Base-by-base conservation (phyloP, 2,888 invertebrate species). In the Marasmarcha lunaedactyla region DNA sequence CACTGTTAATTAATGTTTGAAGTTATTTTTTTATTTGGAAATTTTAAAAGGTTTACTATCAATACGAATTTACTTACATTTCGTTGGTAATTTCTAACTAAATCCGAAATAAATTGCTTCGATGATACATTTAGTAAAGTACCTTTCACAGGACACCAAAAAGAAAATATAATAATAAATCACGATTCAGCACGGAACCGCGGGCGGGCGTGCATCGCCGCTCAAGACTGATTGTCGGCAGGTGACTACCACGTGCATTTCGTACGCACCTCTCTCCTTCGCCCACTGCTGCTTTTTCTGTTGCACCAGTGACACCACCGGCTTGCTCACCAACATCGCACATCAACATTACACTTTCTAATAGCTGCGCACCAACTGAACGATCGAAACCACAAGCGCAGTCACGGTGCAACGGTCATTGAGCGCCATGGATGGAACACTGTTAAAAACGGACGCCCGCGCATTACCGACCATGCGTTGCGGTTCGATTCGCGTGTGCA, bases 211-310 rank as follows among this genome's bases (percentile, higher is more conserved):
- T n/a, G 11, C 6, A 30, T 9, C 30, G 30, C 9, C 6, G 11
- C 30, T 3, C 30, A 3, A n/a, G 3, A n/a, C 14, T 30, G 6
- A 14, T 14, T 33, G 13, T 14, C 13, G 14, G 38, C 34, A 14
- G 11, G 36, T 36, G 14, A 30, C 38, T 14, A 25, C 12, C 14
- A 7, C 15, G 13, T 25, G 20, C 38, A 20, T 5, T 27, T 14
- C 42, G 36, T 71, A 76, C 79, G 63, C 84, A 95, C 96, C 95
- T 88, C 90, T 88, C 85, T 97, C 96, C 72, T 87, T 89, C 54
- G 94, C 95, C 96, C 96, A 96, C 88, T 97, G 95, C 61, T 91
- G 86, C 71, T 91, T 90, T 78, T 96, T 96, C 78, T 92, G 89
- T 84, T 96, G 94, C 58, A 95, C 86, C 65, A 94, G 81, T 49